Percentiles rank a stretch among this genome's conserved stretches.
These are phyloP conservation scores for Pycnomerus fuliginosus DNA, from an alignment of 2,888 invertebrate genomes.

Conservation along the genomic window DNA sequence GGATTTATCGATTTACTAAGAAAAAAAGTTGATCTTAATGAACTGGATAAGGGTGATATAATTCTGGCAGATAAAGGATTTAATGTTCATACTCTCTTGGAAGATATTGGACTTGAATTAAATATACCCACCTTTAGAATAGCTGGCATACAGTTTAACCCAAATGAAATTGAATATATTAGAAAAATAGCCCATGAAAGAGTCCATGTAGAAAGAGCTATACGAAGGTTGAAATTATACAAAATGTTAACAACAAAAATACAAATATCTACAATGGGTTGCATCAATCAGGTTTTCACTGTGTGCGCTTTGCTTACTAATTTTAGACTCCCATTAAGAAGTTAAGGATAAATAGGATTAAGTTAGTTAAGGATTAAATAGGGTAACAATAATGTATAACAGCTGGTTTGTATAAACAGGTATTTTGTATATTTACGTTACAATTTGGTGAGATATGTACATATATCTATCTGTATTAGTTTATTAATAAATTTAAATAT, in stretches of 20 bases:
- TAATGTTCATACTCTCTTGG: constrained; percentile 22
- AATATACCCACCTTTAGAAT: constrained; percentile 25
- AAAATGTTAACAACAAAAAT: constrained; percentile 18
- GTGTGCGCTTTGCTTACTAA: constrained; percentile 17
- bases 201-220: constrained; percentile 27
- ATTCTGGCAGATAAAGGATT: constrained; percentile 31
- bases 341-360: no score
- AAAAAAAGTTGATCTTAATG: constrained; percentile 15
- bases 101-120: constrained; percentile 19
- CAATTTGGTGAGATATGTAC: no score
- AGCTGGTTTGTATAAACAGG: no score
- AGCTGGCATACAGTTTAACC: constrained; percentile 22
- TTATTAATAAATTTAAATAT: no score
- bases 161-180: constrained; percentile 18
- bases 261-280: constrained; percentile 9
- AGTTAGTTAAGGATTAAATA: no score
- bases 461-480: no score
- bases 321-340: constrained; percentile 14
- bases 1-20: constrained; percentile 15
- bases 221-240: constrained; percentile 24
- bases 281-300: constrained; percentile 17
- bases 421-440: no score
- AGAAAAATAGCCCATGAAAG: constrained; percentile 25
- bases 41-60: constrained; percentile 13
- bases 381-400: no score